Conservation (phyloP, 2,113 vertebrate genomes). For the Jaculus jaculus region DNA sequence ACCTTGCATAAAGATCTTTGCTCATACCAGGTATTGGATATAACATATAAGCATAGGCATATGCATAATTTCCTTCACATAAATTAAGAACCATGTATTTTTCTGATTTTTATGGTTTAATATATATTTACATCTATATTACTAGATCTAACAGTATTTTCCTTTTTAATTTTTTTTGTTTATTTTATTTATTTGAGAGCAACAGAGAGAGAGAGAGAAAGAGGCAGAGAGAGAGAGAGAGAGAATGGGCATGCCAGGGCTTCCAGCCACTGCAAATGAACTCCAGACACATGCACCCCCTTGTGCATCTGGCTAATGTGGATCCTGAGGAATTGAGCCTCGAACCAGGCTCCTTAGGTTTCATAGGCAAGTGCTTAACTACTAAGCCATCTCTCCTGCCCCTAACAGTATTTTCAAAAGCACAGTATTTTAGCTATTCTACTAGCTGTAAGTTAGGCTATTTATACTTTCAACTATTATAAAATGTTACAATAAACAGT, state of each 20-base stretch:
- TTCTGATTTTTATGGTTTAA: neutral
- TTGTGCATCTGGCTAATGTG: too few species aligned
- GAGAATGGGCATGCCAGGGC: too few species aligned
- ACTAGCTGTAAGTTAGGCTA: neutral
- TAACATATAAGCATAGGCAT: neutral
- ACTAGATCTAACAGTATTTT: neutral
- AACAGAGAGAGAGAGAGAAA: too few species aligned
- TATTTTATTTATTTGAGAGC: too few species aligned
- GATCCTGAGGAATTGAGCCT: too few species aligned
- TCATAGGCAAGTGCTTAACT: too few species aligned
- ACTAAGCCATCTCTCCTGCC: too few species aligned
- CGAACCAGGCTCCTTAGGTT: too few species aligned
- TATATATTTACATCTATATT: neutral
- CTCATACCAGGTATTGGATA: neutral
- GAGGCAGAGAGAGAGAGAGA: too few species aligned
- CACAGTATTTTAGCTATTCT: neutral
- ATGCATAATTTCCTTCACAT: conserved; percentile 9
- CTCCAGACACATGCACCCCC: too few species aligned
- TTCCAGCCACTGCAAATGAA: too few species aligned
- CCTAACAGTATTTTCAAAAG: neutral
- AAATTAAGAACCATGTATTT: neutral
- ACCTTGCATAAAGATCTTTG: neutral
- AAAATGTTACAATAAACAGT: neutral
- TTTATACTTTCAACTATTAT: neutral
- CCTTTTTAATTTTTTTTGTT: too few species aligned